Base-by-base conservation (phyloP, 2,888 invertebrate genomes). In the Escarpia spicata region DNA sequence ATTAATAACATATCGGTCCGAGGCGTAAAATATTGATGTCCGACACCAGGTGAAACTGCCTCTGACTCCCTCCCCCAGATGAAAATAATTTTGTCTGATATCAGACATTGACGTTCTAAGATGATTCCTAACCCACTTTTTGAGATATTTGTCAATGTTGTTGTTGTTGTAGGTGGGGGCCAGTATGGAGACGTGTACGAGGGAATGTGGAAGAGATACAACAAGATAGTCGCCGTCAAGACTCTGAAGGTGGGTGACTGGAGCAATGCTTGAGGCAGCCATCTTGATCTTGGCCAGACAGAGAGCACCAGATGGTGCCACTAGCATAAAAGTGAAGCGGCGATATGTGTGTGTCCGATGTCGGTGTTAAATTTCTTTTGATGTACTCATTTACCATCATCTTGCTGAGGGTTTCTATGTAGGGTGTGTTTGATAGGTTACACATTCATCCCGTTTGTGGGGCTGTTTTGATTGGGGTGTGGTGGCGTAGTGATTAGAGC, bases 221-320 rank as follows among this genome's bases (percentile, higher is more conserved):
- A 98, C 96, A 98, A 98, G 97, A 99, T 99, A 2, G 99, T 99
- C 92, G 99, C 99, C 58, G 99, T 99, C 19, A 99, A 99, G 97
- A 99, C 99, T 0, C 97, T 99, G 26, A 99, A 99, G 97, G 97
- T 97, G 94, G 94, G 75, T 75, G 75, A 26, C 52, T 52, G 52
- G 10, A 12, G 52, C 9, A 26, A 26, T 26, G 6, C 26, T 75
- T 75, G 75, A 2, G 75, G 75, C 75, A 26, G 75, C 75, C 75
- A 75, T 75, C 19, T 75, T n/a, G n/a, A 75, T 26, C 75, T 75
- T n/a, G 19, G 75, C 75, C 2, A 52, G 52, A 12, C 2, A 19
- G 75, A 75, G 75, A 4, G 75, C 26, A 26, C 4, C 26, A 75
- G 1, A 75, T 52, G 75, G 26, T 75, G 75, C 19, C 75, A 75